These are phyloP conservation scores for Drosophila nikananu DNA, from an alignment of 1,140 invertebrate genomes.

Conservation along the genomic window DNA sequence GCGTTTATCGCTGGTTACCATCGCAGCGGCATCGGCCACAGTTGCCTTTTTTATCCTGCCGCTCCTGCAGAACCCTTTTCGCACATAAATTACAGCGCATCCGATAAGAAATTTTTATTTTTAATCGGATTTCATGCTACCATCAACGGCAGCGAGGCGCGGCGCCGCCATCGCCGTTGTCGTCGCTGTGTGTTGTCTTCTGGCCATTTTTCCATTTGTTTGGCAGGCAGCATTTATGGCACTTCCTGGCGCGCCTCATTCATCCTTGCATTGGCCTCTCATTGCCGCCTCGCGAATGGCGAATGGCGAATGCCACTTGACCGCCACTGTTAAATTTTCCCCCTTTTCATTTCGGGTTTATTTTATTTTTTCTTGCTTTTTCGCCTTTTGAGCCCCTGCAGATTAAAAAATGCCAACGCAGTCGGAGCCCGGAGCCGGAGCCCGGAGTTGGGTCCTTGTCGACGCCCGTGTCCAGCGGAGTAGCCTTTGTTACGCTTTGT, in stretches of 20 bases:
- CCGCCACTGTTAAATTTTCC: conserved; percentile 54
- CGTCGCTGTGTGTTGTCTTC: conserved; percentile 60
- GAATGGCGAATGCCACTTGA: conserved; percentile 62
- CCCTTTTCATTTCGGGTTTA: conserved; percentile 30
- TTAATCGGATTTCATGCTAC: conserved; percentile 85
- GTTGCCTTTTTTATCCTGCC: conserved; percentile 55
- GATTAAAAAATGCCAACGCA: conserved; percentile 72
- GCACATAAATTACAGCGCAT: conserved; percentile 85
- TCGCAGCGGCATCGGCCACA: conserved; percentile 67
- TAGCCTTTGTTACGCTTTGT: conserved; percentile 70
- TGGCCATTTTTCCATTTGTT: conserved; percentile 51
- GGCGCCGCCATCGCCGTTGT: conserved; percentile 37
- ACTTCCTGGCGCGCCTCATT: conserved; percentile 66
- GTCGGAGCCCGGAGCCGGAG: conserved; percentile 22
- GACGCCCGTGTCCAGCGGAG: conserved; percentile 33
- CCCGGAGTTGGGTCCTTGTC: conserved; percentile 36
- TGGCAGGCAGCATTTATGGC: conserved; percentile 80
- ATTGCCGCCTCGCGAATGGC: conserved; percentile 32
- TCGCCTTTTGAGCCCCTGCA: conserved; percentile 42
- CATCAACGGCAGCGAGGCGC: conserved; percentile 59
- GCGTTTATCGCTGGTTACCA: conserved; percentile 81
- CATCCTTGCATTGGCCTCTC: conserved; percentile 57
- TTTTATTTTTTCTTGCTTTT: conserved; percentile 26
- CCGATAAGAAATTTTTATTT: conserved; percentile 85
- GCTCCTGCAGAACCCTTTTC: conserved; percentile 80